These are phyloP conservation scores for Falco punctatus DNA, from an alignment of 2,113 vertebrate genomes.

Conservation along the genomic window DNA sequence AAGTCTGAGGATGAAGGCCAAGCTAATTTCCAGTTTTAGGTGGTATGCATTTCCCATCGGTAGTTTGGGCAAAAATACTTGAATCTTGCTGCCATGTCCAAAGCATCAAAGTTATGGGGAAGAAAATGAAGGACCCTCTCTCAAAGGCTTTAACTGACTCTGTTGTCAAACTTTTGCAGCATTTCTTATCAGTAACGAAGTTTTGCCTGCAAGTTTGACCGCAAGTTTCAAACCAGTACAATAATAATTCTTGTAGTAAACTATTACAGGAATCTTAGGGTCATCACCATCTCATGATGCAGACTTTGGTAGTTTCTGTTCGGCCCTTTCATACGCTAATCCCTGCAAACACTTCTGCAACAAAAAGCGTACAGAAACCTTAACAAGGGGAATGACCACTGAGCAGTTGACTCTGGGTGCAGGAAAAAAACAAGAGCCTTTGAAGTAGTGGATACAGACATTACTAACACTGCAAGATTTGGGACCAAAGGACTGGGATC, in stretches of 20 bases:
- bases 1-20: neutral
- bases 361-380: neutral
- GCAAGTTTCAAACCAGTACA: neutral
- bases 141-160: neutral
- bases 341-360: neutral
- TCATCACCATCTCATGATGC: neutral
- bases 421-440: neutral
- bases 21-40: neutral
- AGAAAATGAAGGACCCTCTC: neutral
- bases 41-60: neutral
- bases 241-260: neutral
- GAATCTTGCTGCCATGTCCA: neutral
- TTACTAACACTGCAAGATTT: slow-evolving; percentile 34
- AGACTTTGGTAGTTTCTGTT: neutral
- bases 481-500: slow-evolving; percentile 45
- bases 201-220: neutral
- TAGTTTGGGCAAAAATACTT: neutral
- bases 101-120: neutral
- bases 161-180: neutral
- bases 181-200: neutral
- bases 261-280: neutral
- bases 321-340: neutral
- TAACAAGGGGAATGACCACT: neutral
- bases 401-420: neutral
- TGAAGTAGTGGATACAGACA: slow-evolving; percentile 27